phyloP scores from a whole-genome alignment of 2,888 invertebrate genomes.

The Alcis repandata region DNA sequence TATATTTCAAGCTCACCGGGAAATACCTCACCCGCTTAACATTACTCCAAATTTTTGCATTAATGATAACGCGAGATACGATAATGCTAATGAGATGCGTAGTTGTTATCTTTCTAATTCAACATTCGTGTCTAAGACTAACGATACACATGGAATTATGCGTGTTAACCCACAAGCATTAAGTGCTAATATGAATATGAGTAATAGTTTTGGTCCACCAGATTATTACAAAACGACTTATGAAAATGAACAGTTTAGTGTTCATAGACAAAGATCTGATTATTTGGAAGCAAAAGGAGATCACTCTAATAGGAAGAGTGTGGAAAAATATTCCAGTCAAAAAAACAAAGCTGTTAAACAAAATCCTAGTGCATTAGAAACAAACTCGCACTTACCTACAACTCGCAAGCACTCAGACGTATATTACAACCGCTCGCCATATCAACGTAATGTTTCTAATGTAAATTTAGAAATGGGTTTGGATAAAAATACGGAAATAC shows the following conservation, averaged over 20 bases:
- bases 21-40: background rate
- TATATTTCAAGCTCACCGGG: background rate
- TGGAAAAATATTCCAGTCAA: background rate
- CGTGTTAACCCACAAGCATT: background rate
- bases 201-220: background rate
- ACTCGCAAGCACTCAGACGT: background rate
- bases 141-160: conserved; percentile 7
- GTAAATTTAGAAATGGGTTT: background rate
- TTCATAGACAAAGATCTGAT: conserved; percentile 1
- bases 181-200: background rate
- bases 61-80: background rate
- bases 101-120: background rate
- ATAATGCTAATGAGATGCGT: background rate
- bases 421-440: conserved; percentile 7
- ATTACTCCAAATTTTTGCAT: background rate
- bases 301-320: background rate
- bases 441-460: conserved; percentile 10
- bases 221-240: background rate
- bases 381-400: background rate
- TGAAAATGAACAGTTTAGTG: conserved; percentile 16
- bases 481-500: background rate
- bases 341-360: background rate
- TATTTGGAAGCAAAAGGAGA: background rate
- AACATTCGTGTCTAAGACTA: conserved; percentile 5
- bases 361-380: background rate